These are phyloP conservation scores for Vespertilio murinus DNA, from an alignment of 2,797 vertebrate species.

Conservation along the genomic window DNA sequence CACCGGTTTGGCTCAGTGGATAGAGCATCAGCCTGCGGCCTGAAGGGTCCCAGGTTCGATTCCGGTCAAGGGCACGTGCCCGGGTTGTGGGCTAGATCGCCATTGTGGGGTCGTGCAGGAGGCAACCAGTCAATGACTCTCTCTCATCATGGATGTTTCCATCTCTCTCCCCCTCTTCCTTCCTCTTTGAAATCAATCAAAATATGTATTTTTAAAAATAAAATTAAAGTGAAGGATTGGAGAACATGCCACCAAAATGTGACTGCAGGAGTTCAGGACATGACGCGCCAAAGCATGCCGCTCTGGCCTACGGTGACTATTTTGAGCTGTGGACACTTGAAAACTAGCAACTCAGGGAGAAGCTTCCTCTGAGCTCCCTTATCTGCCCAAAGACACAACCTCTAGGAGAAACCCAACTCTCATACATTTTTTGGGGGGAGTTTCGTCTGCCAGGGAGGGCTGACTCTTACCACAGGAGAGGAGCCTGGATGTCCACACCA, in stretches of 20 bases:
- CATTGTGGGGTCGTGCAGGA: no score
- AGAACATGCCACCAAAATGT: background rate
- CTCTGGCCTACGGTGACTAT: background rate
- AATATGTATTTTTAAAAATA: no score
- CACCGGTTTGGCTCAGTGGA: no score
- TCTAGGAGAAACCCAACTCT: background rate
- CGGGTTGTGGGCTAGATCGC: no score
- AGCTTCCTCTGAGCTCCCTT: background rate
- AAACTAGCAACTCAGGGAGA: background rate
- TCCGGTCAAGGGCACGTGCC: no score
- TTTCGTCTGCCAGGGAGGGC: background rate
- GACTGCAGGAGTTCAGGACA: background rate
- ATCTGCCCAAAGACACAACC: background rate
- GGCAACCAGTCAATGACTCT: no score
- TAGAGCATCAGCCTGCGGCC: no score
- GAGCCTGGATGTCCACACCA: background rate
- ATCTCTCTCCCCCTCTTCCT: no score
- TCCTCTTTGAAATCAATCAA: no score
- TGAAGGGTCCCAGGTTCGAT: no score
- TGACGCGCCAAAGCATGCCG: background rate
- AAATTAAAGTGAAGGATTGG: background rate
- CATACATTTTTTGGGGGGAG: no score
- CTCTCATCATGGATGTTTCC: no score
- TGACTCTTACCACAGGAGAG: background rate
- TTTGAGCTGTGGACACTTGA: background rate